phyloP scores from a whole-genome alignment of 2,113 vertebrate genomes.

The Neomonachus schauinslandi region DNA sequence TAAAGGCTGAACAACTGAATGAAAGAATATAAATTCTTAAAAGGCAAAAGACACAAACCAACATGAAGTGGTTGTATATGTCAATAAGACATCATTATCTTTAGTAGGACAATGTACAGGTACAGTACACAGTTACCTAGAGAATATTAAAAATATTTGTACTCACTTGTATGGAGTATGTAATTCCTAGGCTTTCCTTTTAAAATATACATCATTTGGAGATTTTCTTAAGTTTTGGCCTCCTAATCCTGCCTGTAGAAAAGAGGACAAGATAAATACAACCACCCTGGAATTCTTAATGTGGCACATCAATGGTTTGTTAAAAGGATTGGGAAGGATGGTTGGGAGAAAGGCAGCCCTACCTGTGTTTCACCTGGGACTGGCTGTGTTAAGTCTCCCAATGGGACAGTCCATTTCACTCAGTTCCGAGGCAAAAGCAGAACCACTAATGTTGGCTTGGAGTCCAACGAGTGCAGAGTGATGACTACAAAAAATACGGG shows the following conservation, averaged over 20 bases:
- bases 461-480: neutral
- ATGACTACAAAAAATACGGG: neutral
- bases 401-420: neutral
- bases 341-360: neutral
- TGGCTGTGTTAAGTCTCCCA: neutral
- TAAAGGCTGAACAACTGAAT: constrained; percentile 22
- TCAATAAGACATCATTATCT: neutral
- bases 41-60: neutral
- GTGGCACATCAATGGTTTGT: neutral
- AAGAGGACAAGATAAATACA: neutral
- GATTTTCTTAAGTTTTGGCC: neutral
- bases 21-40: neutral
- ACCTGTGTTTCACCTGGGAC: neutral
- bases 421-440: neutral
- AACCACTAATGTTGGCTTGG: neutral
- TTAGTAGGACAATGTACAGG: neutral
- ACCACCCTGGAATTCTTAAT: neutral
- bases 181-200: neutral
- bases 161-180: neutral
- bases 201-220: neutral
- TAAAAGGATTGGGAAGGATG: neutral
- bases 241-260: neutral
- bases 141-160: neutral
- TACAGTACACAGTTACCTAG: neutral
- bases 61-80: neutral